Evolutionary conservation across 2,113 vertebrate genomes (phyloP).

Genomic region (Gallinago media): DNA sequence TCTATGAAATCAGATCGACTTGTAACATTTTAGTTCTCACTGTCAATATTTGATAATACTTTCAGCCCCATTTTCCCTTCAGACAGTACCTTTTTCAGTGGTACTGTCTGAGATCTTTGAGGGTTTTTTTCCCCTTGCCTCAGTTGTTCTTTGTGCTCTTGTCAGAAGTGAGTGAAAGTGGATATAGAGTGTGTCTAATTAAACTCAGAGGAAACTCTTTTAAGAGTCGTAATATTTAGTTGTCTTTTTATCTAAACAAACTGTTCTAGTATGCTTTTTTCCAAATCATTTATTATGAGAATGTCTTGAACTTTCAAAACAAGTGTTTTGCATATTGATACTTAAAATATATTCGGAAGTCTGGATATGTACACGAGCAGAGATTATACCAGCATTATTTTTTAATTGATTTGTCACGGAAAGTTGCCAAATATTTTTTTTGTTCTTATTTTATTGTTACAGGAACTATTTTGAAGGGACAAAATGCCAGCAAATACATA

Average conservation of each 20-base stretch:
- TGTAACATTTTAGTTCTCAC: too few relatives aligned
- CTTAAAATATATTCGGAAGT: background rate
- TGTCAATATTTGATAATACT: too few relatives aligned
- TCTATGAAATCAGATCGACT: background rate
- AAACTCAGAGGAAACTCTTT: background rate
- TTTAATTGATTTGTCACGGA: background rate
- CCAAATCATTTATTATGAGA: background rate
- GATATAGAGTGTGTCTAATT: background rate
- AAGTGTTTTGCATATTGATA: background rate
- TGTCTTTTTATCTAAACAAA: background rate
- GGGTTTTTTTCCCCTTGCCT: background rate
- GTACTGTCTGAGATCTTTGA: background rate
- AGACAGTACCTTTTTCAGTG: too few relatives aligned
- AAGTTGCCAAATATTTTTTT: background rate
- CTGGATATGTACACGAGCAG: background rate
- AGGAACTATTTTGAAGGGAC: background rate
- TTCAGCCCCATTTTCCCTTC: too few relatives aligned
- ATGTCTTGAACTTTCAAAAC: background rate
- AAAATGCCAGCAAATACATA: background rate
- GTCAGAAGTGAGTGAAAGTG: background rate
- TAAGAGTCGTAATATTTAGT: background rate
- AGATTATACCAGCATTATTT: background rate
- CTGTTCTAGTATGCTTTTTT: background rate
- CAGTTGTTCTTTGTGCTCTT: background rate
- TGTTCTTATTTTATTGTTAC: background rate